Evolutionary conservation across 2,113 vertebrate genomes (phyloP).

Genomic region (Oxygymnocypris stewartii): DNA sequence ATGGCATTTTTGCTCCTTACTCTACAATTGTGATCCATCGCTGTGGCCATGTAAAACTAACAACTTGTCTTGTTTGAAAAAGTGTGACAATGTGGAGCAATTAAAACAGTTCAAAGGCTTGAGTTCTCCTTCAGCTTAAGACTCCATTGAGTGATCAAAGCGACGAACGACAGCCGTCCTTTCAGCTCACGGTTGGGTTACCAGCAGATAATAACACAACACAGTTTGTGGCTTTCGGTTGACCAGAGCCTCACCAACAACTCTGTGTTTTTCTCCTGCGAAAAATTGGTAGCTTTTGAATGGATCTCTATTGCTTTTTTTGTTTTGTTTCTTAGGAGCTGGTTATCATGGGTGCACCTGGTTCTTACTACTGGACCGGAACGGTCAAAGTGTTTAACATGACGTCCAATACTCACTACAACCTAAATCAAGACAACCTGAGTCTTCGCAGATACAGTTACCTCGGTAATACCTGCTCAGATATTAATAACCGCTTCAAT

Average conservation of each 20-base stretch:
- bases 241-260: constrained; percentile 64
- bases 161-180: constrained; percentile 42
- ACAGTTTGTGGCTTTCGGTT: constrained; percentile 69
- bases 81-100: constrained; percentile 50
- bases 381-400: constrained; percentile 95
- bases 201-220: constrained; percentile 64
- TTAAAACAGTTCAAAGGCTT: constrained; percentile 44
- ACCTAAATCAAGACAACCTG: constrained; percentile 80
- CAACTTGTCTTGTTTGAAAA: too few relatives aligned
- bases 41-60: neutral
- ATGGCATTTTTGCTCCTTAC: neutral
- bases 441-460: constrained; percentile 91
- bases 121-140: constrained; percentile 32
- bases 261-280: constrained; percentile 26
- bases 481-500: neutral
- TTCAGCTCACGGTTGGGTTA: constrained; percentile 58
- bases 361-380: constrained; percentile 98
- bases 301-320: neutral
- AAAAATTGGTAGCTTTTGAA: neutral
- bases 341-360: constrained; percentile 95
- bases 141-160: constrained; percentile 63
- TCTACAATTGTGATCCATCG: neutral
- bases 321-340: constrained; percentile 79
- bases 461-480: constrained; percentile 72
- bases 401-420: constrained; percentile 88